Evolutionary conservation across 1,140 invertebrate species (phyloP).

Genomic region (Heliothis subflexa): DNA sequence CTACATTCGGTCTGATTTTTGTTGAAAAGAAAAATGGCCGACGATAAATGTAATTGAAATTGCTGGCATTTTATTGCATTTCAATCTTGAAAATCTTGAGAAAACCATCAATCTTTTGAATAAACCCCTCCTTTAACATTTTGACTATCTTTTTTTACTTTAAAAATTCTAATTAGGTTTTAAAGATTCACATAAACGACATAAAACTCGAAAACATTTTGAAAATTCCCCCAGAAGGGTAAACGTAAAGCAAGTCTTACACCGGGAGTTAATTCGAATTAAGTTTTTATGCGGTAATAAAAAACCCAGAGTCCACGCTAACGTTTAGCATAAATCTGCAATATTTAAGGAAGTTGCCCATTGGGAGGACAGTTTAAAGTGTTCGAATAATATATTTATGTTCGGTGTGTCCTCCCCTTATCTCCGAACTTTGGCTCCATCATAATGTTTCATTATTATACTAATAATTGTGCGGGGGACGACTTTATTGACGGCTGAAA

Average conservation of each 20-base stretch:
- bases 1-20: slow-evolving; percentile 21
- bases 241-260: slow-evolving; percentile 28
- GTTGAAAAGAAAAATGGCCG: slow-evolving; percentile 13
- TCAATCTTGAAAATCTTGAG: neutral
- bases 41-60: neutral
- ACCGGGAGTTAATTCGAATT: slow-evolving; percentile 71
- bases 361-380: slow-evolving; percentile 54
- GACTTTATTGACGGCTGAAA: slow-evolving; percentile 26
- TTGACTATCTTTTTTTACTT: neutral
- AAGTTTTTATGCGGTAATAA: slow-evolving; percentile 79
- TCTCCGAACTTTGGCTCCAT: slow-evolving; percentile 38
- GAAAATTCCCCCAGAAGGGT: slow-evolving; percentile 37
- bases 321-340: slow-evolving; percentile 81
- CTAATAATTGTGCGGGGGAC: slow-evolving; percentile 40
- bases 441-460: slow-evolving; percentile 51
- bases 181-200: slow-evolving; percentile 40
- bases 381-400: slow-evolving; percentile 60
- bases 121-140: neutral
- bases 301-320: slow-evolving; percentile 65
- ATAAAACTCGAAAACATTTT: slow-evolving; percentile 4
- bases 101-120: slow-evolving; percentile 20
- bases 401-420: slow-evolving; percentile 42
- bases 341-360: slow-evolving; percentile 74
- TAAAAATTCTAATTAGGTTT: slow-evolving; percentile 37
- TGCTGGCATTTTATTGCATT: neutral